Base-by-base conservation (phyloP, 2,113 vertebrate genomes). In the Colinus virginianus region DNA sequence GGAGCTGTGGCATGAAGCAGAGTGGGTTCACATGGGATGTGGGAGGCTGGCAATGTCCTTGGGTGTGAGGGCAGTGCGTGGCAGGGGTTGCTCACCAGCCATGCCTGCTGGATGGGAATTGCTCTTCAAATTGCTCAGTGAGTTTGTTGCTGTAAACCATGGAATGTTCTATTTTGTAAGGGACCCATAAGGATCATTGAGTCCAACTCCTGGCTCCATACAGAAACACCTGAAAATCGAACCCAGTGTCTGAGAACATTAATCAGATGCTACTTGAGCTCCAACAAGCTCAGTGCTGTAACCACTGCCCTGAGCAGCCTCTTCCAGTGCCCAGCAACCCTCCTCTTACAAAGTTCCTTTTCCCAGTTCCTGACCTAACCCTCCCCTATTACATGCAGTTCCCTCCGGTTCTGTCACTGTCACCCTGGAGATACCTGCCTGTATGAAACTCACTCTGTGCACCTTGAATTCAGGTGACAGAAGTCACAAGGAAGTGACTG, bases 391-490 rank as follows among this genome's bases (percentile, higher is more conserved):
- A 30, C 26, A 28, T 30, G 51, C 28, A 53, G 51, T 17, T 53
- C 51, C 51, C 26, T 53, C 51, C 8, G 16, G 15, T 30, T 53
- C 26, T 28, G 26, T 53, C 5, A 9, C 51, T 53, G 51, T 53
- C 26, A 53, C 26, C 46, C 51, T 26, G 75, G 26, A 23, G 48
- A 11, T 40, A 2, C n/a, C 51, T 26, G 11, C 49, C 49, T 63
- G 22, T 42, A 3, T 17, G 63, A 55, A 48, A 51, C 4, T 28
- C 63, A 43, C 4, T 69, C 12, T 69, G 23, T 34, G 55, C n/a
- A 4, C 20, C 25, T 34, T 70, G 68, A 46, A 11, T 20, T 49
- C 1, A 0, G 6, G 0, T 0, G 43, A 22, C n/a, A 36, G 91
- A 43, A 45, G 68, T 36, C 6, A 2, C 21, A 6, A 25, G 84